Evolutionary conservation across 2,888 invertebrate species (phyloP), one percentile per base, ranked within the genome.

Genomic region (Drosophila cognata): DNA sequence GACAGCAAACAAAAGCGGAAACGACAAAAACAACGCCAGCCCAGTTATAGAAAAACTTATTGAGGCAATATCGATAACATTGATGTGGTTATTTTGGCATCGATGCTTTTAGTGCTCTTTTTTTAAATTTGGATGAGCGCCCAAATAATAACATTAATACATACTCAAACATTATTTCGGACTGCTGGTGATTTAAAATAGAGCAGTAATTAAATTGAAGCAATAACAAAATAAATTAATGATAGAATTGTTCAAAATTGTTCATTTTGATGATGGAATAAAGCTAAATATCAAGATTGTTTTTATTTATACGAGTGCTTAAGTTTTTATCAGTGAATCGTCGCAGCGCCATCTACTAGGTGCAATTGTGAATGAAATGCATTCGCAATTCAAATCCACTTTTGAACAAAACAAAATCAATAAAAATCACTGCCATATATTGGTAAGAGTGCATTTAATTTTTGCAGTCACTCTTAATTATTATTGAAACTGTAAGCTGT

Each of bases 371-470:
- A 46, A 7, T 1, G 16, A 46, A 25, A 46, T 16, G 7, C 11
- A 16, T 16, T 46, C 1, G 21, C 70, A 63, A 63, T 67, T 52
- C 53, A 70, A 36, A 13, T 63, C 55, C 57, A 70, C 18, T 62
- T 64, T 71, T 74, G 2, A n/a, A 11, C 5, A 11, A n/a, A 43
- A n/a, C 21, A 36, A n/a, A 59, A 46, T 33, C 31, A n/a, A 28
- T 46, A 51, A 52, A 55, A 36, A 48, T 43, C 82, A 84, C 88
- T 86, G 91, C 84, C 86, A 82, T 79, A 66, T 63, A 66, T 83
- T 84, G 90, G 88, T 88, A 84, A 85, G 80, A 90, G 89, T 85
- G 7, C 13, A 13, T 46, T 21, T 21, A 46, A 46, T 46, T 21
- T 3, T 21, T 13, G 13, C 13, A 6, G 13, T 21, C 13, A 21